phyloP scores from a whole-genome alignment of 1,140 invertebrate species.

The Agrilus planipennis region DNA sequence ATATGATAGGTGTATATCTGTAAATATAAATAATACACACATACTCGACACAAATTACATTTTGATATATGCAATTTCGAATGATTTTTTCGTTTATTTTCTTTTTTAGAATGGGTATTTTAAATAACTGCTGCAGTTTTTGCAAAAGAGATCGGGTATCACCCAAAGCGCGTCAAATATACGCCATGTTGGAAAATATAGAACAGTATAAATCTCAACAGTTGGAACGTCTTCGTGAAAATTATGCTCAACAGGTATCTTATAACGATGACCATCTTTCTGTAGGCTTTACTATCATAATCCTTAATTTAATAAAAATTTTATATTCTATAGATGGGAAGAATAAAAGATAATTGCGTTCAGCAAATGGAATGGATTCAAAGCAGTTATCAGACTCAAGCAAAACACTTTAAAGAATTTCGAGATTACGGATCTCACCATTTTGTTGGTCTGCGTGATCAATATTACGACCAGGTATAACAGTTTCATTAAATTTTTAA shows the following conservation, averaged over 20 bases:
- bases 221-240: slow-evolving; percentile 75
- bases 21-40: not conserved
- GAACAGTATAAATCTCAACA: slow-evolving; percentile 83
- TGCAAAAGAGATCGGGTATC: slow-evolving; percentile 54
- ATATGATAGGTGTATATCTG: too few species aligned
- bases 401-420: slow-evolving; percentile 77
- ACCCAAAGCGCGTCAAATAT: slow-evolving; percentile 69
- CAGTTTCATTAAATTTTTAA: slow-evolving; percentile 5
- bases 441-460: slow-evolving; percentile 71
- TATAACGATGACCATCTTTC: too few species aligned
- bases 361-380: slow-evolving; percentile 89
- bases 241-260: slow-evolving; percentile 83
- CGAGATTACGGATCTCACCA: slow-evolving; percentile 81
- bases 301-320: too few species aligned
- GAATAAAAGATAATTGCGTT: slow-evolving; percentile 84
- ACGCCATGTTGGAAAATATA: slow-evolving; percentile 76
- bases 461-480: slow-evolving; percentile 81
- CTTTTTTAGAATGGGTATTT: slow-evolving; percentile 52
- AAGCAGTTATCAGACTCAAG: slow-evolving; percentile 79
- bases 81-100: slow-evolving; percentile 20
- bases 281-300: too few species aligned
- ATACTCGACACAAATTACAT: not conserved
- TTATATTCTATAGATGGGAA: slow-evolving; percentile 52
- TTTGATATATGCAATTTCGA: too few species aligned
- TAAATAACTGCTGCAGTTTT: slow-evolving; percentile 52